phyloP scores from a whole-genome alignment of 2,113 vertebrate species.

The Deroptyus accipitrinus region DNA sequence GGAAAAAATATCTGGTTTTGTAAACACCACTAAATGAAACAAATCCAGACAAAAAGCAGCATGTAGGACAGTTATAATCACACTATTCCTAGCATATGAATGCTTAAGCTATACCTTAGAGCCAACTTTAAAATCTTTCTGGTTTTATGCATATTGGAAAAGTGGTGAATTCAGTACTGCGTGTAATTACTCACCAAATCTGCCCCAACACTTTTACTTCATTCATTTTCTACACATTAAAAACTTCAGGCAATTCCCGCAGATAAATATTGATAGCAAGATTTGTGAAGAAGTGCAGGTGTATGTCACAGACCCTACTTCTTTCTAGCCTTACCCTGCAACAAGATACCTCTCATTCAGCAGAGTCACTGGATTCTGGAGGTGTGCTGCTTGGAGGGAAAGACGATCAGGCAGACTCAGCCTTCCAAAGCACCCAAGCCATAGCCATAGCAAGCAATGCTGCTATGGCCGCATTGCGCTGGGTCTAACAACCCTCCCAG shows the following conservation, averaged over 20 bases:
- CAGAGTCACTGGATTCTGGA: neutral
- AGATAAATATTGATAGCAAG: neutral
- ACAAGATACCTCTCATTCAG: neutral
- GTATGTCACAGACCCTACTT: neutral
- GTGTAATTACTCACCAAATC: neutral
- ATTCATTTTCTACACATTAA: neutral
- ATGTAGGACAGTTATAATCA: neutral
- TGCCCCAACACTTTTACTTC: neutral
- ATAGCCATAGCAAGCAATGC: neutral
- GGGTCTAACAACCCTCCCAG: neutral
- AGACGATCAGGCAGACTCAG: neutral
- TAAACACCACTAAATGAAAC: neutral
- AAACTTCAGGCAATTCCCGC: neutral
- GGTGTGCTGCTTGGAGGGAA: neutral
- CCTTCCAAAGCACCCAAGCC: rapidly evolving
- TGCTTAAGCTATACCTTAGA: neutral
- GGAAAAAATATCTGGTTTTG: neutral
- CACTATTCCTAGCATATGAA: neutral
- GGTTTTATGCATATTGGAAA: neutral
- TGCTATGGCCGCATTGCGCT: neutral
- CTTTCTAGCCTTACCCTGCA: neutral
- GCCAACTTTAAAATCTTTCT: neutral
- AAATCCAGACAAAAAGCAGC: neutral
- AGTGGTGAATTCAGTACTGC: neutral
- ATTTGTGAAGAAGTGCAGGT: neutral